These are phyloP conservation scores for Caenorhabditis sinica DNA, from an alignment of 2,888 invertebrate genomes.

Conservation along the genomic window DNA sequence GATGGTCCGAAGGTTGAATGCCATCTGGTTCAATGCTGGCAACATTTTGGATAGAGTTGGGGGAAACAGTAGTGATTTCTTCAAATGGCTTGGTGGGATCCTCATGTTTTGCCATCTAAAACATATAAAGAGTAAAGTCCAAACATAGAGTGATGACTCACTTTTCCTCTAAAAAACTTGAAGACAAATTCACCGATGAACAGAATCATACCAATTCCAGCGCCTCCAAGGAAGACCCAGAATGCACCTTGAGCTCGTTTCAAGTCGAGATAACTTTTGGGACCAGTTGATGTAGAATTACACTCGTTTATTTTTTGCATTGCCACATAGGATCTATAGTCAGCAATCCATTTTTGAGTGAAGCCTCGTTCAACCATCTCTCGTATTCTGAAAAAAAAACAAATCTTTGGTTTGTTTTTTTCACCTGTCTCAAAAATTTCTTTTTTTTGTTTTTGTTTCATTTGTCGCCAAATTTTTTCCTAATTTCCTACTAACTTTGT, in stretches of 20 bases:
- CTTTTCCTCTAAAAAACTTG: slow-evolving; percentile 43
- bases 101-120: slow-evolving; percentile 34
- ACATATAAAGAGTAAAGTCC: background rate
- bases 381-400: slow-evolving; percentile 71
- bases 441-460: background rate
- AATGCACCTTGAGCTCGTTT: slow-evolving; percentile 80
- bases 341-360: slow-evolving; percentile 80
- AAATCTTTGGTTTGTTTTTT: background rate
- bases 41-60: slow-evolving; percentile 32
- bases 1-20: slow-evolving; percentile 3
- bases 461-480: too few relatives aligned
- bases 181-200: slow-evolving; percentile 63
- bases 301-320: slow-evolving; percentile 69
- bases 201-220: slow-evolving; percentile 57
- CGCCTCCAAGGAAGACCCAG: slow-evolving; percentile 77
- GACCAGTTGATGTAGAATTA: slow-evolving; percentile 63
- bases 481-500: slow-evolving; percentile 54
- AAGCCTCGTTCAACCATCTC: slow-evolving; percentile 80
- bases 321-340: slow-evolving; percentile 73
- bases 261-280: slow-evolving; percentile 73
- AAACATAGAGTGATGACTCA: background rate
- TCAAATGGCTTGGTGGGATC: slow-evolving; percentile 25
- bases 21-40: slow-evolving; percentile 12
- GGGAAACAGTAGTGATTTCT: slow-evolving; percentile 46
- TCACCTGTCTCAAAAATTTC: too few relatives aligned